Percentiles rank a stretch among this genome's conserved stretches.
Evolutionary conservation across 1,140 invertebrate species (phyloP).

Genomic region (Triops longicaudatus): DNA sequence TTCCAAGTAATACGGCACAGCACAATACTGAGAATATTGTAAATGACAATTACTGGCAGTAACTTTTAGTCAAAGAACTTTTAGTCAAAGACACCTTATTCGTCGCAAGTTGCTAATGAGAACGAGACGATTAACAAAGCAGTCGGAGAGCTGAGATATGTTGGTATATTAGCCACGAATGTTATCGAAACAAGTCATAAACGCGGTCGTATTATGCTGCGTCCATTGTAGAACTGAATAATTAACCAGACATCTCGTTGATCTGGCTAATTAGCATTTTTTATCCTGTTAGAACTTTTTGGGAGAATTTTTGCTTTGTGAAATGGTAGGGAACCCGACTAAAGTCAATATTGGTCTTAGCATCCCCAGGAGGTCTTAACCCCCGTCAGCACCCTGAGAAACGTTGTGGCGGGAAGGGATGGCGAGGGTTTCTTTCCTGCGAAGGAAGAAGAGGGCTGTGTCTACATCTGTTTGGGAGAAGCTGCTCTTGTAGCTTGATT

Average conservation of each 20-base stretch:
- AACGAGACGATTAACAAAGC: too few species aligned
- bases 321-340: constrained; percentile 1
- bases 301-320: not conserved
- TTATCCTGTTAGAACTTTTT: constrained; percentile 13
- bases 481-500: constrained; percentile 14
- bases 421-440: not conserved
- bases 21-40: too few species aligned
- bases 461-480: constrained; percentile 7
- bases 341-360: constrained; percentile 15
- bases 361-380: constrained; percentile 5
- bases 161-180: too few species aligned
- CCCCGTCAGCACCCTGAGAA: constrained; percentile 13
- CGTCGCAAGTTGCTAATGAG: too few species aligned
- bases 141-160: too few species aligned
- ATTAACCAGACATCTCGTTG: not conserved
- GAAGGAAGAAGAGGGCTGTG: not conserved
- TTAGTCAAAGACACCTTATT: too few species aligned
- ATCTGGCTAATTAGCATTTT: not conserved
- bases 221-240: not conserved
- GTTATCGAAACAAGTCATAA: too few species aligned
- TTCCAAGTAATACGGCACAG: too few species aligned
- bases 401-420: not conserved
- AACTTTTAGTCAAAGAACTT: too few species aligned
- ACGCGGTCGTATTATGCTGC: too few species aligned
- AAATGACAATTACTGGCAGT: too few species aligned